A percentile compares a stretch with the other conserved stretches of the same genome.
Conservation (phyloP, 2,888 invertebrate genomes). For the Julus scanicus region DNA sequence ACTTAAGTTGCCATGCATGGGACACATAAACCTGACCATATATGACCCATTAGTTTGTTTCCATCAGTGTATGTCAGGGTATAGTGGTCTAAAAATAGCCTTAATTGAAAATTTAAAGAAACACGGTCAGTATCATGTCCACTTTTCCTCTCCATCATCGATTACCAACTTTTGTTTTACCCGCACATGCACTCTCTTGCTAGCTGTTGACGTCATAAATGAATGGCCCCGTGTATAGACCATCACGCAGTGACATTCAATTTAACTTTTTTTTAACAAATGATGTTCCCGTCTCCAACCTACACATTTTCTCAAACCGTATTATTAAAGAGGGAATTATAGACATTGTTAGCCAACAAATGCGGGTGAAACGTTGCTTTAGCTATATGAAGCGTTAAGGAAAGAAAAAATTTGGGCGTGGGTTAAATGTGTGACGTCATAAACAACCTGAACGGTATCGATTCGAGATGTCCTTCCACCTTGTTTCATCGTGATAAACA, state of each 20-base stretch:
- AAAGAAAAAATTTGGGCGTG: not conserved
- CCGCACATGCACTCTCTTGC: not conserved
- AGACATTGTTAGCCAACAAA: not conserved
- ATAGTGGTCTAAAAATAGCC: not conserved
- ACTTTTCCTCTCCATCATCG: not conserved
- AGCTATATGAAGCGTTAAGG: not conserved
- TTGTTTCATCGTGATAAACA: not conserved
- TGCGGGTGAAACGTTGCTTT: not conserved
- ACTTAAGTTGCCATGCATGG: too few species aligned
- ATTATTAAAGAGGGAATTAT: not conserved
- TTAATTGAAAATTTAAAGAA: not conserved
- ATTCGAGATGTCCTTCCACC: not conserved
- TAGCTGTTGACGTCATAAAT: not conserved
- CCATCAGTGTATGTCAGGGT: too few species aligned
- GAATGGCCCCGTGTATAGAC: not conserved
- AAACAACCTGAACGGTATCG: not conserved
- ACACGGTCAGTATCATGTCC: not conserved
- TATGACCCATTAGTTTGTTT: too few species aligned
- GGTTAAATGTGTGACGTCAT: not conserved
- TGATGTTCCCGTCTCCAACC: not conserved
- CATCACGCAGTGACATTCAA: not conserved
- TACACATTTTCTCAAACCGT: slow-evolving; percentile 1
- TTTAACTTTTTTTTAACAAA: not conserved
- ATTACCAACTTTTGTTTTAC: too few species aligned
- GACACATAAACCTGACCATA: too few species aligned